A percentile compares a stretch with the other conserved stretches of the same genome.
phyloP scores from a whole-genome alignment of 2,113 vertebrate species.

The Phrynosoma blainvillii region DNA sequence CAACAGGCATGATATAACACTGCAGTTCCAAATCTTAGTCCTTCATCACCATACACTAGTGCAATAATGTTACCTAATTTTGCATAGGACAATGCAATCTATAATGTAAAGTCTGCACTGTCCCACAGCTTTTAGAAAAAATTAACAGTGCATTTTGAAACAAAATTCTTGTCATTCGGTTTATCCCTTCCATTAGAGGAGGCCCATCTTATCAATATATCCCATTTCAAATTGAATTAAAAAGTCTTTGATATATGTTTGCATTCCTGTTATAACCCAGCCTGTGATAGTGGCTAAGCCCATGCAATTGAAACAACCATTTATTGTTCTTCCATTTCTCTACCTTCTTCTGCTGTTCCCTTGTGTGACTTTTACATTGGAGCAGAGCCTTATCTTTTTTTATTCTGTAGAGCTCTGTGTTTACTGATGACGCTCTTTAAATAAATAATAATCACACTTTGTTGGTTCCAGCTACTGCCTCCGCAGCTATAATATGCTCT shows the following conservation, averaged over 20 bases:
- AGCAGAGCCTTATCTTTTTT: neutral
- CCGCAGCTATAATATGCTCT: neutral
- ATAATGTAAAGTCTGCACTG: neutral
- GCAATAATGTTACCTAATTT: neutral
- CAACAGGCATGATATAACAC: neutral
- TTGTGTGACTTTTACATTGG: neutral
- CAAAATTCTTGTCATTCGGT: neutral
- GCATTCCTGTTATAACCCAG: too few species aligned
- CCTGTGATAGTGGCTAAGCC: too few species aligned
- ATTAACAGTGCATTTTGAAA: neutral
- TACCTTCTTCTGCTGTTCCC: neutral
- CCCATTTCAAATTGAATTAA: neutral
- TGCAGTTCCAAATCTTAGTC: neutral
- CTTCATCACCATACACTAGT: neutral
- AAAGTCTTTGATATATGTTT: neutral
- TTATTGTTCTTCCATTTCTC: neutral
- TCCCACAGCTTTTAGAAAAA: neutral
- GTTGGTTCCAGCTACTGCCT: neutral
- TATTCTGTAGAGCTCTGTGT: neutral
- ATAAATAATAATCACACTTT: neutral
- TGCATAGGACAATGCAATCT: neutral
- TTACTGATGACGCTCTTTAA: neutral
- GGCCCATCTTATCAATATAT: neutral
- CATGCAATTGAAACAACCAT: neutral
- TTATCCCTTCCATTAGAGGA: neutral